These are phyloP conservation scores for Capitulum mitella DNA, from an alignment of 2,888 invertebrate genomes.

Conservation along the genomic window DNA sequence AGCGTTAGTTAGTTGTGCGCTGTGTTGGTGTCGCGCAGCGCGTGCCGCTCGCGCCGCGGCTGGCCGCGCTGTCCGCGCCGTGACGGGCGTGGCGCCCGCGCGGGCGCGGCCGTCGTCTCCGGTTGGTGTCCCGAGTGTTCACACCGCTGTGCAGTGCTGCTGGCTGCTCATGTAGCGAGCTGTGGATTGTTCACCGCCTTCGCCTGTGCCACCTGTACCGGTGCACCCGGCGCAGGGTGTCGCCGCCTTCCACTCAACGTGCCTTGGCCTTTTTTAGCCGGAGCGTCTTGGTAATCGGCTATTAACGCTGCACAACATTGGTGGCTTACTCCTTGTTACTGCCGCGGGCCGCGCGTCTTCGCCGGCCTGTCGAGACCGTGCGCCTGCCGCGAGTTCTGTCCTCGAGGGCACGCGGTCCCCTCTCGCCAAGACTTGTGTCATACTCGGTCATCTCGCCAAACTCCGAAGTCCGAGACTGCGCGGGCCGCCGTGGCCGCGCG, in stretches of 20 bases:
- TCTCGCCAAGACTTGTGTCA: constrained; percentile 13
- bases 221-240: neutral
- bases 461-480: neutral
- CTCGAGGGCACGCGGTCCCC: too few relatives aligned
- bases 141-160: neutral
- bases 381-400: too few relatives aligned
- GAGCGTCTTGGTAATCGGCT: neutral
- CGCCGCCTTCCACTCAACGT: constrained; percentile 2
- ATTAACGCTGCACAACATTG: neutral
- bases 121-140: neutral
- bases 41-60: too few relatives aligned
- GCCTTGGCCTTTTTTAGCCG: neutral
- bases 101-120: too few relatives aligned
- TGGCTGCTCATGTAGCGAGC: too few relatives aligned
- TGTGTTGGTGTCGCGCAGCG: neutral
- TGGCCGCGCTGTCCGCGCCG: too few relatives aligned
- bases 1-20: neutral
- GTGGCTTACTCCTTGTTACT: neutral
- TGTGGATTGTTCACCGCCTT: too few relatives aligned
- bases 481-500: neutral
- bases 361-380: too few relatives aligned
- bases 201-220: neutral
- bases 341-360: too few relatives aligned
- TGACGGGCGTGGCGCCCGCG: too few relatives aligned
- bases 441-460: neutral